Evolutionary conservation across 2,113 vertebrate species (phyloP), one percentile per base, ranked within the genome.

Genomic region (Ciconia maguari): DNA sequence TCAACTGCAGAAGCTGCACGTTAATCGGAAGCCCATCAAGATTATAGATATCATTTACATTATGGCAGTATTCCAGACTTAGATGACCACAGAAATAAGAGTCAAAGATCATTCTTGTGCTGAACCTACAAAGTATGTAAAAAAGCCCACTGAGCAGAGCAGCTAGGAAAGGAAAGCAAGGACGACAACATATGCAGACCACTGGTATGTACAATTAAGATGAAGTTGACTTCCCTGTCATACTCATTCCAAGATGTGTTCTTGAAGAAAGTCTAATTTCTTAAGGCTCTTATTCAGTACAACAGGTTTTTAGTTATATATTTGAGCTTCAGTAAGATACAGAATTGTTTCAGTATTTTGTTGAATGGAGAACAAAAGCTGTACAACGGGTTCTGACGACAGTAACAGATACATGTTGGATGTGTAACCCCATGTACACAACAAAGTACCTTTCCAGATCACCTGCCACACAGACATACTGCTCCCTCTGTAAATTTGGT

Each of bases 381-480:
- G 44, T 16, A 9, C 8, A 22, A 48, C 2, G 5, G 32, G 38
- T 32, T 25, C 62, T 4, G 1, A 51, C 1, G 1, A 48, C 5
- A 3, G 44, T 4, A 42, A 20, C 7, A 14, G 44, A 16, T 27
- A 10, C 5, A 2, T 3, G 0, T 5, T 26, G 52, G 58, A 76
- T 1, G 4, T 1, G 10, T 8, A 24, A 41, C n/a, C 48, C 55
- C 52, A 58, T 0, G 3, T 6, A 20, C 24, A 34, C n/a, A 51
- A 6, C 20, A 3, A 36, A 55, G 54, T 7, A 18, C 58, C 19
- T 44, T 7, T 20, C 36, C 24, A 11, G 36, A 9, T 16, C 21
- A 30, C 52, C 46, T 18, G 57, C 38, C 60, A 34, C 51, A 44
- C 32, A 54, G 36, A 29, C 44, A 30, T 1, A n/a, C n/a, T 41